These are phyloP conservation scores for Gymnoscopelus microlampas DNA, from an alignment of 2,797 vertebrate genomes.

Conservation along the genomic window DNA sequence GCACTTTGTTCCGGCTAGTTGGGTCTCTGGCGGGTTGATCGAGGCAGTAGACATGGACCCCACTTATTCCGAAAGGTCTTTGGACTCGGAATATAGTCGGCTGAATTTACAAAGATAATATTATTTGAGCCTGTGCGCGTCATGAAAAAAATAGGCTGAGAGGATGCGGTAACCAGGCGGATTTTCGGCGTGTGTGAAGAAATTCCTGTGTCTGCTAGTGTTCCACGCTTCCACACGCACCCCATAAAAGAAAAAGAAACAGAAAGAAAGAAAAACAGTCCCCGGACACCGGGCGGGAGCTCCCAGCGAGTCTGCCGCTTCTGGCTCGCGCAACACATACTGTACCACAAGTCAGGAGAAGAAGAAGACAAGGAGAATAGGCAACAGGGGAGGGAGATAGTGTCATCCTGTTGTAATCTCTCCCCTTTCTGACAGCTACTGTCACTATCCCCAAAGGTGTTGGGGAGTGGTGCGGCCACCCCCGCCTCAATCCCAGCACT, in stretches of 20 bases:
- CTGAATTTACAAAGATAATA: constrained; percentile 17
- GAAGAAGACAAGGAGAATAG: too few relatives aligned
- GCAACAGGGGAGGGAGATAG: neutral
- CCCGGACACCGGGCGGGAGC: neutral
- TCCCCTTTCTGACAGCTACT: neutral
- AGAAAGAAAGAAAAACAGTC: neutral
- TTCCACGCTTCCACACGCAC: constrained; percentile 6
- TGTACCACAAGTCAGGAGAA: neutral
- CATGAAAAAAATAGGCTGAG: constrained; percentile 3
- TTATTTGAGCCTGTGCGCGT: constrained; percentile 1
- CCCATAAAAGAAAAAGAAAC: neutral
- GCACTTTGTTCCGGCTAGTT: constrained; percentile 14
- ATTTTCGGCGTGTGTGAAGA: neutral
- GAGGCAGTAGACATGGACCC: constrained; percentile 7
- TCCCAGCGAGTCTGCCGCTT: neutral
- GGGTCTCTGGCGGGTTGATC: neutral
- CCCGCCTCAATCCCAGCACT: neutral
- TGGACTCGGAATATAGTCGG: neutral
- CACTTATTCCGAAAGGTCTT: neutral
- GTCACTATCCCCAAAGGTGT: neutral
- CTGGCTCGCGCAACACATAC: neutral
- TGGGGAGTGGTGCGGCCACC: neutral
- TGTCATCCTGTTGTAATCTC: neutral
- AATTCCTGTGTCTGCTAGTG: neutral
- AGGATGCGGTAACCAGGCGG: neutral